Evolutionary conservation across 2,888 invertebrate genomes (phyloP).

Genomic region (Microctonus hyperodae): DNA sequence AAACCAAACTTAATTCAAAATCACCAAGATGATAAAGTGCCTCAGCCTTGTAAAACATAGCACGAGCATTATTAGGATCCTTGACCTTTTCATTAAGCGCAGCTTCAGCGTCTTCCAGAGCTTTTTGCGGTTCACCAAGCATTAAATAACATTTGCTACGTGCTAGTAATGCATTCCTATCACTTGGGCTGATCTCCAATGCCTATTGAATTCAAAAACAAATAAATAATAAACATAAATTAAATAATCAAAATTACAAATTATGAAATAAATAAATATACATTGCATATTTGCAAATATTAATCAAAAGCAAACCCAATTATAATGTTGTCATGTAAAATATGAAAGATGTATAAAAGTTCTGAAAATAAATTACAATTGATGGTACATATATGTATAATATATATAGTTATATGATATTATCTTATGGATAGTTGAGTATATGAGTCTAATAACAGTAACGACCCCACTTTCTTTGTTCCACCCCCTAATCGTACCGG

Average conservation of each 20-base stretch:
- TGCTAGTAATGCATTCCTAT: slow-evolving; percentile 86
- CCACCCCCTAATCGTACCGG: slow-evolving; percentile 40
- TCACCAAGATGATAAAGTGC: slow-evolving; percentile 90
- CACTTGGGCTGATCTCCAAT: slow-evolving; percentile 82
- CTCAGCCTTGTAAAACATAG: slow-evolving; percentile 90
- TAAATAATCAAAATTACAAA: too few species aligned
- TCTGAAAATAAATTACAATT: not conserved
- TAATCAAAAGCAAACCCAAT: slow-evolving; percentile 3
- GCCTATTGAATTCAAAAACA: slow-evolving; percentile 68
- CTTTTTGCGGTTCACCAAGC: slow-evolving; percentile 83
- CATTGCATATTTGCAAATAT: not conserved
- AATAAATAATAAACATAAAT: not conserved
- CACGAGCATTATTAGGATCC: slow-evolving; percentile 76
- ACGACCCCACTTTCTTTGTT: slow-evolving; percentile 25
- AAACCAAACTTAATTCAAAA: slow-evolving; percentile 92
- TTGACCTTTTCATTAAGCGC: slow-evolving; percentile 70
- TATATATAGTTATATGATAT: not conserved
- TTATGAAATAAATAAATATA: not conserved
- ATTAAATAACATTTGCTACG: slow-evolving; percentile 89
- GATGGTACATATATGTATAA: not conserved
- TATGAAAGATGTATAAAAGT: not conserved
- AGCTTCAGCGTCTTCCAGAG: slow-evolving; percentile 83
- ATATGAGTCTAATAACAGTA: slow-evolving; percentile 40
- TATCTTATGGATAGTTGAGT: slow-evolving; percentile 1
- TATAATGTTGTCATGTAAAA: slow-evolving; percentile 3